Evolutionary conservation across 37 sponge, comb jelly and placozoan species (phyloP).

Genomic region (Beroe forskalii): DNA sequence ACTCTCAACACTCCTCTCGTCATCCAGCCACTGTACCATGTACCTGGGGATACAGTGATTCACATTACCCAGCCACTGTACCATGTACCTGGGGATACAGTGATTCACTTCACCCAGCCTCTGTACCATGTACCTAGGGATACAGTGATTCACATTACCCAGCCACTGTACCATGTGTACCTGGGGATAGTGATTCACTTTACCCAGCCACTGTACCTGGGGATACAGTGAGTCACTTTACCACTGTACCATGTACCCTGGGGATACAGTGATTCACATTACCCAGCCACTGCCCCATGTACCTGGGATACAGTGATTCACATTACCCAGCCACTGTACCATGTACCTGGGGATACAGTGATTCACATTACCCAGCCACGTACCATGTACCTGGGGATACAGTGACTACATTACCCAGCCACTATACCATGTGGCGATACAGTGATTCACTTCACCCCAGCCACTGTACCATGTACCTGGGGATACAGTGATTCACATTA

Average conservation of each 20-base stretch:
- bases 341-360: too few relatives aligned
- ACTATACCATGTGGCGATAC: not conserved
- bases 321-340: too few relatives aligned
- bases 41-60: not conserved
- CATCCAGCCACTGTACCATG: conserved; percentile 46
- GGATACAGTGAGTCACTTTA: not conserved
- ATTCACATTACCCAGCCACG: too few relatives aligned
- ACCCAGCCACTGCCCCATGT: not conserved
- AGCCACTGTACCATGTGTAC: not conserved
- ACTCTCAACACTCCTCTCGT: not conserved
- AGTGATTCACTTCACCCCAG: not conserved
- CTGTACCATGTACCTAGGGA: too few relatives aligned
- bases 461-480: too few relatives aligned
- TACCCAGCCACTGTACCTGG: not conserved
- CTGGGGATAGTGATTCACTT: not conserved
- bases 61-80: not conserved
- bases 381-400: too few relatives aligned
- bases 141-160: too few relatives aligned
- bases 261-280: too few relatives aligned
- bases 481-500: too few relatives aligned
- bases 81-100: not conserved
- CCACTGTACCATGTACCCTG: not conserved
- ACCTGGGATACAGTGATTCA: too few relatives aligned
- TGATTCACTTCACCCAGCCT: too few relatives aligned
- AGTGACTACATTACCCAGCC: not conserved